Conservation (phyloP, 2,797 vertebrate genomes). For the Menidia menidia region DNA sequence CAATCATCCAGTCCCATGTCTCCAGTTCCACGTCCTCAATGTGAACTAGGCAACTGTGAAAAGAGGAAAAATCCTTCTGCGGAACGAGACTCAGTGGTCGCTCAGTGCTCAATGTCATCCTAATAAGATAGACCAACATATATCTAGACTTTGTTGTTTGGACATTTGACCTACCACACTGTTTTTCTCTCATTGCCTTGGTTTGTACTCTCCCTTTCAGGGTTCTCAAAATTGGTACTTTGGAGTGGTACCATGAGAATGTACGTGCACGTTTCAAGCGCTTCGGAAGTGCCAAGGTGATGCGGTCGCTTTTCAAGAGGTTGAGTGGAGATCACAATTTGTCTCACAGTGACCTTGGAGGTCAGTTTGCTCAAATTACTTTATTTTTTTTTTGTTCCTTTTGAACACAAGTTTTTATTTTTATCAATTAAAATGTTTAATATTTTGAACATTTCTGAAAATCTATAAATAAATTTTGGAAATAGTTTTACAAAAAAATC, state of each 20-base stretch:
- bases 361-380: slow-evolving; percentile 45
- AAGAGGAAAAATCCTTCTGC: too few relatives aligned
- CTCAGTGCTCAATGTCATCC: too few relatives aligned
- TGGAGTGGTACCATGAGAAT: slow-evolving; percentile 93
- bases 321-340: slow-evolving; percentile 66
- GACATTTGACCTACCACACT: neutral
- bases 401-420: neutral
- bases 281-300: slow-evolving; percentile 93
- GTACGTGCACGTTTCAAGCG: slow-evolving; percentile 89
- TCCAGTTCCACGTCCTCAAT: too few relatives aligned
- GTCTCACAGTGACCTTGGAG: slow-evolving; percentile 68
- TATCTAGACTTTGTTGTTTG: too few relatives aligned
- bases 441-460: slow-evolving; percentile 5
- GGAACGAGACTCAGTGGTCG: too few relatives aligned
- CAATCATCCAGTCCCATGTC: too few relatives aligned
- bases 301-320: slow-evolving; percentile 89
- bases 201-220: slow-evolving; percentile 68
- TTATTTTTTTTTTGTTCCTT: slow-evolving; percentile 2
- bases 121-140: too few relatives aligned
- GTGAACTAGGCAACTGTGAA: too few relatives aligned
- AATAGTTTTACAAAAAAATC: too few relatives aligned
- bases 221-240: slow-evolving; percentile 88
- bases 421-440: neutral
- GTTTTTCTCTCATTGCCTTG: neutral
- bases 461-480: neutral